These are phyloP conservation scores for Papio anubis DNA, from an alignment of 2,113 vertebrate species.

Conservation along the genomic window DNA sequence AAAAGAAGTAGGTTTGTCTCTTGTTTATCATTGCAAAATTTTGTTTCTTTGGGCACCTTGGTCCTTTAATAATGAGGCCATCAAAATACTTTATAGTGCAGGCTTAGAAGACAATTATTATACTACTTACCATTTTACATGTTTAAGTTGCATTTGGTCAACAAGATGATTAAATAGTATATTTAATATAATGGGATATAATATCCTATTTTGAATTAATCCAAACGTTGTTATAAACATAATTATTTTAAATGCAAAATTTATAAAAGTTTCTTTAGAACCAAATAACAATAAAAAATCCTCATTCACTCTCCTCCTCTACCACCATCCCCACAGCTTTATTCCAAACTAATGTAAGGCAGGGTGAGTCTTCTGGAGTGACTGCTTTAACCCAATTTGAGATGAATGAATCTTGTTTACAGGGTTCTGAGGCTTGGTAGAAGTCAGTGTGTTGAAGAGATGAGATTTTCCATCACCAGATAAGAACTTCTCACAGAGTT, in stretches of 20 bases:
- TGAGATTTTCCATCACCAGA: not conserved
- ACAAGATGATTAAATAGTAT: not conserved
- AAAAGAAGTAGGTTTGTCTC: not conserved
- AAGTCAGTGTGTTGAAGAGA: not conserved
- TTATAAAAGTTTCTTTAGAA: constrained; percentile 43
- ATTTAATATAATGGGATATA: not conserved
- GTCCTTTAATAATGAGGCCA: not conserved
- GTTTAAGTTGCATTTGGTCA: not conserved
- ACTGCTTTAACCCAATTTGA: not conserved
- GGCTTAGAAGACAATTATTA: not conserved
- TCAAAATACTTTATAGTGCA: not conserved
- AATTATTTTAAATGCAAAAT: constrained; percentile 24
- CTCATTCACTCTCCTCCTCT: not conserved
- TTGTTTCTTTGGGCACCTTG: constrained; percentile 14
- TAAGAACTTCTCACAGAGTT: not conserved
- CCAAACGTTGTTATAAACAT: not conserved
- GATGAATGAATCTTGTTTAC: not conserved
- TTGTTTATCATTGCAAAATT: not conserved
- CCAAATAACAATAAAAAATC: not conserved
- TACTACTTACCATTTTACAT: not conserved
- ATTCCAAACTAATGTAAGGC: not conserved
- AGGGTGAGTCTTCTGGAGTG: not conserved
- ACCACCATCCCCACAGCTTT: fast-evolving
- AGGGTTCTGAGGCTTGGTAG: not conserved
- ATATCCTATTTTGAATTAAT: not conserved